Evolutionary conservation across 2,113 vertebrate species (phyloP).

Genomic region (Sturnus vulgaris): DNA sequence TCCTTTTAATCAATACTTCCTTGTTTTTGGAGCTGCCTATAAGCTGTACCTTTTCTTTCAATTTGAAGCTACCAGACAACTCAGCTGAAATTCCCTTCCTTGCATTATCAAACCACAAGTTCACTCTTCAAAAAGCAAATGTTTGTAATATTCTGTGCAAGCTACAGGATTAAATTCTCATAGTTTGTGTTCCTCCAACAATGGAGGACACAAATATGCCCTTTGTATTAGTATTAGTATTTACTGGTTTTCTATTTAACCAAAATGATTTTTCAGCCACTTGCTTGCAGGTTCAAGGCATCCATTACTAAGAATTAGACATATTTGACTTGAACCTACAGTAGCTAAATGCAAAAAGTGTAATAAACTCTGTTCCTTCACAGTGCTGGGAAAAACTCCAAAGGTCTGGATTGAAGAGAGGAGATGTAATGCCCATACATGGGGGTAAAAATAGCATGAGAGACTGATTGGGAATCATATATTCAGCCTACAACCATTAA

Average conservation of each 20-base stretch:
- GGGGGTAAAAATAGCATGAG: constrained; percentile 27
- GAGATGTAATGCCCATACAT: constrained; percentile 28
- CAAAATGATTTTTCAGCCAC: background rate
- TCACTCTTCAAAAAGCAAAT: background rate
- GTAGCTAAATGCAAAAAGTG: constrained; percentile 19
- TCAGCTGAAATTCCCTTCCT: background rate
- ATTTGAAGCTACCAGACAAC: background rate
- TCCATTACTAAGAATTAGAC: background rate
- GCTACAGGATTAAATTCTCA: background rate
- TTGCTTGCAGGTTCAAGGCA: background rate
- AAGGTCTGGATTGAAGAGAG: background rate
- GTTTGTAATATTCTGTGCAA: background rate
- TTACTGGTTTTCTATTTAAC: background rate
- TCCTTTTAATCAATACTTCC: background rate
- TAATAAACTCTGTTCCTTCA: background rate
- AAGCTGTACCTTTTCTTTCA: background rate
- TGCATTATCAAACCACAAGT: background rate
- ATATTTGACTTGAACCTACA: background rate
- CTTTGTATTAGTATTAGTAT: background rate
- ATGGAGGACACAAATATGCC: background rate
- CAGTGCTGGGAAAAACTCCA: constrained; percentile 40
- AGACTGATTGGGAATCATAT: background rate
- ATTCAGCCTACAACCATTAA: constrained; percentile 28
- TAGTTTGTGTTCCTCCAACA: background rate
- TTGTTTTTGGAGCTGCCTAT: background rate